These are phyloP conservation scores for Dasypolia templi DNA, from an alignment of 2,888 invertebrate species.

Conservation along the genomic window DNA sequence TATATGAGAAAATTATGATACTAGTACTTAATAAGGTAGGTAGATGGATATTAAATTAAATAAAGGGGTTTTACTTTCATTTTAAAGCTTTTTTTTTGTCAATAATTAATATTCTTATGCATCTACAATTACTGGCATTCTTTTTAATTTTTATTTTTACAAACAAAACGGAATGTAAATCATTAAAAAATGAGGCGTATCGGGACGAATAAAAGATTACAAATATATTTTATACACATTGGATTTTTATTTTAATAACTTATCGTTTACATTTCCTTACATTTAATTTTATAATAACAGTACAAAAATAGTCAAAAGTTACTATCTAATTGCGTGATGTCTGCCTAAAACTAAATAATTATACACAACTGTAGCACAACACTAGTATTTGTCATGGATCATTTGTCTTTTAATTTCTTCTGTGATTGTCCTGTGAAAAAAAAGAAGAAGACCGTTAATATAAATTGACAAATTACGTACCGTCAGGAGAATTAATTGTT, in stretches of 20 bases:
- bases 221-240: constrained; percentile 59
- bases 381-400: constrained; percentile 73
- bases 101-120: constrained; percentile 34
- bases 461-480: not conserved
- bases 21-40: not conserved
- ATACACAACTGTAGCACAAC: constrained; percentile 68
- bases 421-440: constrained; percentile 85
- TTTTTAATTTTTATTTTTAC: constrained; percentile 24
- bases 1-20: not conserved
- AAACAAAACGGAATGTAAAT: constrained; percentile 13
- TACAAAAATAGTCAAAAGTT: constrained; percentile 82
- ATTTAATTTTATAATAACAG: constrained; percentile 66
- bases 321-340: constrained; percentile 79
- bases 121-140: constrained; percentile 45
- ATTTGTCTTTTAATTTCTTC: constrained; percentile 86
- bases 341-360: constrained; percentile 73
- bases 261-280: constrained; percentile 59
- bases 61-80: constrained; percentile 7
- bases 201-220: constrained; percentile 45
- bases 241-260: constrained; percentile 70
- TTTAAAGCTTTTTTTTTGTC: constrained; percentile 31
- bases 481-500: no score
- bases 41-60: constrained; percentile 27
- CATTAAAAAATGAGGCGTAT: constrained; percentile 15
- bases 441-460: not conserved